Evolutionary conservation across 2,797 vertebrate genomes (phyloP).

Genomic region (Sphenopsis melanotis): DNA sequence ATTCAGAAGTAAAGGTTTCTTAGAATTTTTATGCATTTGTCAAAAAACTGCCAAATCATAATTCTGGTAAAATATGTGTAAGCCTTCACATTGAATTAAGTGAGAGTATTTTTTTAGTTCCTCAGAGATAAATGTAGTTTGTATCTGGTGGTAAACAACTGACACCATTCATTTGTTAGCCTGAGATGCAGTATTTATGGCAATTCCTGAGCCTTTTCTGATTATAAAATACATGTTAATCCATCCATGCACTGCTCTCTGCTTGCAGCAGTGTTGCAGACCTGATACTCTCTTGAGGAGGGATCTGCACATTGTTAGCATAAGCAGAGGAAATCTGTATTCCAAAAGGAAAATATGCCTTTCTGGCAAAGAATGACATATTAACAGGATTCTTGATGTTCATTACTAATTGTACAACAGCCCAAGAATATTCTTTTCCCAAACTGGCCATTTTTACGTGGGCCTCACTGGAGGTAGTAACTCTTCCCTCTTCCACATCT

Average conservation of each 20-base stretch:
- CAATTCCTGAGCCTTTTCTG: not conserved
- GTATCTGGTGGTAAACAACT: not conserved
- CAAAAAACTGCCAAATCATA: not conserved
- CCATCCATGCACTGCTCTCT: not conserved
- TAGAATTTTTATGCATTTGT: not conserved
- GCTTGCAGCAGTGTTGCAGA: not conserved
- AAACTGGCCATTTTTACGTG: rapidly evolving
- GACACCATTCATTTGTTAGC: not conserved
- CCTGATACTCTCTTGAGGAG: not conserved
- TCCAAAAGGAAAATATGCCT: not conserved
- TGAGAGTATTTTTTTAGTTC: not conserved
- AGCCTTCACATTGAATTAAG: not conserved
- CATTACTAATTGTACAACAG: not conserved
- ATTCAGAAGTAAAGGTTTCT: not conserved
- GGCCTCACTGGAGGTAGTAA: not conserved
- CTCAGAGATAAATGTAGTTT: not conserved
- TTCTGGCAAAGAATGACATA: not conserved
- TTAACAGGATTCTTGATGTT: not conserved
- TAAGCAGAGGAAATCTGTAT: not conserved
- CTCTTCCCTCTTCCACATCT: not conserved
- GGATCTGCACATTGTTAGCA: not conserved
- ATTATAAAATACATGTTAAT: not conserved
- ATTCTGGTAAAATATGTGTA: not conserved
- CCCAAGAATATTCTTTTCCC: not conserved
- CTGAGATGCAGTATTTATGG: not conserved